These are phyloP conservation scores for Notolabrus celidotus DNA, from an alignment of 2,797 vertebrate genomes.

Conservation along the genomic window DNA sequence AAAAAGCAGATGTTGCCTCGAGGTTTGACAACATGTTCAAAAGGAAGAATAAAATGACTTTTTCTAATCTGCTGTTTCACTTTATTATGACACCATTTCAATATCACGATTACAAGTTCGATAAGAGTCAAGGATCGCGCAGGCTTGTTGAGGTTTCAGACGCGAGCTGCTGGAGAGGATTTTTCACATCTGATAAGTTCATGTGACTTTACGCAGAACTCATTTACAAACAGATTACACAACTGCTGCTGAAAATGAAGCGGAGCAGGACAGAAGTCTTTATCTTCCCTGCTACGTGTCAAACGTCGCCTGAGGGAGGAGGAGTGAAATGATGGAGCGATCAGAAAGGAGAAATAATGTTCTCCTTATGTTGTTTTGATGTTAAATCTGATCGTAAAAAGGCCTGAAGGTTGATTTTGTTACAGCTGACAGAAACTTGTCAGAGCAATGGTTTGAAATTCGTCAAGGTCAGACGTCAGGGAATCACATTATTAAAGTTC, in stretches of 20 bases:
- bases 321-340: slow-evolving; percentile 31
- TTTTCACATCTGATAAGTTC: slow-evolving; percentile 49
- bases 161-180: slow-evolving; percentile 14
- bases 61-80: slow-evolving; percentile 32
- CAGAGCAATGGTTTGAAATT: slow-evolving; percentile 37
- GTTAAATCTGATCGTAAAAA: slow-evolving; percentile 46
- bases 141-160: slow-evolving; percentile 9
- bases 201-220: slow-evolving; percentile 43
- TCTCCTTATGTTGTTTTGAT: slow-evolving; percentile 42
- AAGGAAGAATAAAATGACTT: slow-evolving; percentile 30
- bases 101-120: slow-evolving; percentile 21
- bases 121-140: slow-evolving; percentile 41
- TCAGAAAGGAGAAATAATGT: slow-evolving; percentile 52
- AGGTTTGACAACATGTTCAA: slow-evolving; percentile 21
- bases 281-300: slow-evolving; percentile 48
- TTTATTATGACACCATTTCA: slow-evolving; percentile 38
- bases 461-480: slow-evolving; percentile 26
- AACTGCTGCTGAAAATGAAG: slow-evolving; percentile 27
- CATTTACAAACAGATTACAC: slow-evolving; percentile 63
- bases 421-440: slow-evolving; percentile 36
- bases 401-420: slow-evolving; percentile 40
- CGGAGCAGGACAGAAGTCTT: slow-evolving; percentile 42
- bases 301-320: slow-evolving; percentile 28
- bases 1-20: slow-evolving; percentile 22
- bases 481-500: background rate